Percentiles rank a stretch among this genome's conserved stretches.
Conservation (phyloP, 1,140 invertebrate species). For the Leguminivora glycinivorella region DNA sequence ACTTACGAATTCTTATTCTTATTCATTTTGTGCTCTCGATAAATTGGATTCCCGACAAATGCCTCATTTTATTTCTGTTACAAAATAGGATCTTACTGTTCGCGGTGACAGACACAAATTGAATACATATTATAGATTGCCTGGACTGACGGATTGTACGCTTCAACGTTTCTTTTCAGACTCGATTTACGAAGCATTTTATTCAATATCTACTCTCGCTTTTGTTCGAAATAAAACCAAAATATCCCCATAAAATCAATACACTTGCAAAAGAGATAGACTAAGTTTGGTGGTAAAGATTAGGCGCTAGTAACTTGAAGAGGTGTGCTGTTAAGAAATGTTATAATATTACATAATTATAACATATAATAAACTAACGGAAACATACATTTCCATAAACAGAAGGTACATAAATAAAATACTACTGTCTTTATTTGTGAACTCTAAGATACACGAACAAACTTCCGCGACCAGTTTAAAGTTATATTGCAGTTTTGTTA, state of each 20-base stretch:
- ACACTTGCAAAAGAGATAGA: not conserved
- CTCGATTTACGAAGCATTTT: conserved; percentile 7
- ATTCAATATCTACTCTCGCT: not conserved
- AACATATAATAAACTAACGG: not conserved
- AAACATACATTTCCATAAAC: not conserved
- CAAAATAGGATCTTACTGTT: conserved; percentile 36
- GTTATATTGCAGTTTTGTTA: conserved; percentile 27
- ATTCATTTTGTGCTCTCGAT: conserved; percentile 59
- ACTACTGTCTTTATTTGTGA: conserved; percentile 7
- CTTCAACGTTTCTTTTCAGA: conserved; percentile 21
- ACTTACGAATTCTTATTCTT: conserved; percentile 70
- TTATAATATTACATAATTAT: not conserved
- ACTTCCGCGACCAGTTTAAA: conserved; percentile 26
- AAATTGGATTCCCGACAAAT: conserved; percentile 59
- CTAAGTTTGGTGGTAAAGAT: not conserved
- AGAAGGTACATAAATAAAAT: not conserved
- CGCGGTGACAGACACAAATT: conserved; percentile 44
- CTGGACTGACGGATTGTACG: conserved; percentile 25
- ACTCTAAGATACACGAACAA: conserved; percentile 18
- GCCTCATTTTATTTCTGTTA: conserved; percentile 48
- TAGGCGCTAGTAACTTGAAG: no score
- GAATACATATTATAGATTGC: conserved; percentile 39
- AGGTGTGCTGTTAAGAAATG: not conserved
- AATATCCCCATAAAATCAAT: not conserved
- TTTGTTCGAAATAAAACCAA: not conserved